These are phyloP conservation scores for Melanostoma mellinum DNA, from an alignment of 2,888 invertebrate species.

Conservation along the genomic window DNA sequence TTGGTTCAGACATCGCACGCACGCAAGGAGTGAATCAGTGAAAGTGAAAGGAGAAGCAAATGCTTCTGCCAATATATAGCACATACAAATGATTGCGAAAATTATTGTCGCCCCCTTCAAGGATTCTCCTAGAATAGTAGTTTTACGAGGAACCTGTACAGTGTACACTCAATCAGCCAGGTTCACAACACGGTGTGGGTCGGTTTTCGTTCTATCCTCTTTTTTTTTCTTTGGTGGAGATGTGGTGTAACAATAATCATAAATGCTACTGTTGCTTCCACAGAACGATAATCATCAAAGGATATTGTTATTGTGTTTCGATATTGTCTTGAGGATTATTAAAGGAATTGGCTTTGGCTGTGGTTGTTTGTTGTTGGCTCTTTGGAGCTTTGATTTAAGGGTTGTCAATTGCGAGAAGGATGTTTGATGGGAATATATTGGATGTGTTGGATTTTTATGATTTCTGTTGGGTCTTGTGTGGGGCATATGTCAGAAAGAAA, in stretches of 20 bases:
- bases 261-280: slow-evolving; percentile 77
- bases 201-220: not conserved
- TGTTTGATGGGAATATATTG: slow-evolving; percentile 57
- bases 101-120: slow-evolving; percentile 63
- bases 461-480: slow-evolving; percentile 48
- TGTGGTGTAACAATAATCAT: slow-evolving; percentile 78
- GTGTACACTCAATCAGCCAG: not conserved
- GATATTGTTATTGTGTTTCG: slow-evolving; percentile 81
- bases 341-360: slow-evolving; percentile 79
- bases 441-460: slow-evolving; percentile 63
- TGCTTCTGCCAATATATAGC: slow-evolving; percentile 52
- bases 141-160: slow-evolving; percentile 62
- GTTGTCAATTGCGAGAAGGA: slow-evolving; percentile 75
- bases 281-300: slow-evolving; percentile 80
- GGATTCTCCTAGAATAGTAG: slow-evolving; percentile 56
- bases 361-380: slow-evolving; percentile 9
- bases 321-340: slow-evolving; percentile 81
- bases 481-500: slow-evolving; percentile 53
- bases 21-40: slow-evolving; percentile 46
- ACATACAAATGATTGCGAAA: slow-evolving; percentile 57
- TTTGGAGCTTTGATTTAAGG: slow-evolving; percentile 79
- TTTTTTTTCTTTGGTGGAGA: slow-evolving; percentile 29
- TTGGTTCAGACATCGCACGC: slow-evolving; percentile 22
- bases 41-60: slow-evolving; percentile 56
- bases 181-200: slow-evolving; percentile 13